Conservation (phyloP, 2,888 invertebrate genomes). For the Thysanoteuthis rhombus region DNA sequence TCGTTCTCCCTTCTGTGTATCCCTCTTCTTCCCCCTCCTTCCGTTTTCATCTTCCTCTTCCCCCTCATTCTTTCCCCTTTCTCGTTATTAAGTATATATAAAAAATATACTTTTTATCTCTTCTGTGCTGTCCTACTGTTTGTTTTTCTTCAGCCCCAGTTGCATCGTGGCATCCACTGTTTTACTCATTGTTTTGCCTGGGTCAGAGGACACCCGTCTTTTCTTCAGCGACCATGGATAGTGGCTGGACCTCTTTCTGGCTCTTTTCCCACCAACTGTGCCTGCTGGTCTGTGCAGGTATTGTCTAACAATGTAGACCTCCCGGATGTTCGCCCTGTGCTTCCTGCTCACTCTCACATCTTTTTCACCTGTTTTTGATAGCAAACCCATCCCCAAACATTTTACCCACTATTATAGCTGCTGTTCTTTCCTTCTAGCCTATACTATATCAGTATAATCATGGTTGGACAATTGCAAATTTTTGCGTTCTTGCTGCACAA, state of each 20-base stretch:
- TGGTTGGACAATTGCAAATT: too few species aligned
- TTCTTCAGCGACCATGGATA: constrained; percentile 21
- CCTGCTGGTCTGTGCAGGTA: constrained; percentile 26
- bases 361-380: background rate
- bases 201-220: constrained; percentile 20
- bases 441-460: too few species aligned
- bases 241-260: background rate
- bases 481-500: too few species aligned
- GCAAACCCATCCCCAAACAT: background rate
- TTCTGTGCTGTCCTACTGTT: background rate
- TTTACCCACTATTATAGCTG: too few species aligned
- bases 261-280: background rate
- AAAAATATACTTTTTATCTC: background rate
- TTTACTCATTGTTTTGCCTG: constrained; percentile 19
- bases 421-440: too few species aligned
- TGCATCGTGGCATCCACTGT: constrained; percentile 22
- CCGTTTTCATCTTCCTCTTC: background rate
- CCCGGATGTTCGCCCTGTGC: background rate
- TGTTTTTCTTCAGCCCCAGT: constrained; percentile 23
- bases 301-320: constrained; percentile 14
- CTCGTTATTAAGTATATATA: too few species aligned
- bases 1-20: background rate
- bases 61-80: background rate
- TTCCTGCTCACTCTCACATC: background rate
- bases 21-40: background rate